phyloP scores from a whole-genome alignment of 2,888 invertebrate species.

The Tanytarsus gracilentus region DNA sequence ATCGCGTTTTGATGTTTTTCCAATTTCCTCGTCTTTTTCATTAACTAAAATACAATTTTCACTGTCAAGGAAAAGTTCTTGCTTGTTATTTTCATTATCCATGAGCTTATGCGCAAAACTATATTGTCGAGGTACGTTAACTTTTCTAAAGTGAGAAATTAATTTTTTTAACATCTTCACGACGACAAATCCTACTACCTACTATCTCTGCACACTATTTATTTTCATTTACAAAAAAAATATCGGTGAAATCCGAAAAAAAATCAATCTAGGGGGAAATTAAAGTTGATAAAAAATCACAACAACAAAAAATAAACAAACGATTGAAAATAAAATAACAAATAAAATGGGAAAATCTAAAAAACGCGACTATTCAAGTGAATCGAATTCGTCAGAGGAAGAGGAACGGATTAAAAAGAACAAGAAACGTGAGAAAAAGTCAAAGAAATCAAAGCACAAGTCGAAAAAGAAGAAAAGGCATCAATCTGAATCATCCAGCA shows the following conservation, averaged over 20 bases:
- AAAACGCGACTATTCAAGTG: conserved; percentile 29
- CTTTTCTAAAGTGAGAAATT: no score
- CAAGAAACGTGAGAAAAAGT: conserved; percentile 33
- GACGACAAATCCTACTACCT: no score
- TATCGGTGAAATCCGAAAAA: no score
- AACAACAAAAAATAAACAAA: no score
- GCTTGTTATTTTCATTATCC: conserved; percentile 35
- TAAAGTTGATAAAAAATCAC: no score
- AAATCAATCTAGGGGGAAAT: no score
- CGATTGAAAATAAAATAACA: no score
- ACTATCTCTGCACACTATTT: no score
- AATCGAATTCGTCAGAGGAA: conserved; percentile 38
- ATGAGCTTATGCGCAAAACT: background rate
- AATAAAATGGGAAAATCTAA: conserved; percentile 31
- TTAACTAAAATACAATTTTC: conserved; percentile 86
- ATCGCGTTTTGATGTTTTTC: conserved; percentile 74
- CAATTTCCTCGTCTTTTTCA: conserved; percentile 70
- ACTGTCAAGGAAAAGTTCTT: conserved; percentile 56
- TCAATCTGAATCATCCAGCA: conserved; percentile 30
- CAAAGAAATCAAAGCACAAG: conserved; percentile 32
- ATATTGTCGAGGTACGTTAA: no score
- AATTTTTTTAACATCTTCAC: no score
- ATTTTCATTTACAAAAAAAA: no score
- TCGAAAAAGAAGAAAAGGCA: conserved; percentile 32
- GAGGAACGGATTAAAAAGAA: conserved; percentile 35